Evolutionary conservation across 2,888 invertebrate genomes (phyloP), one percentile per base, ranked within the genome.

Genomic region (Erebia epiphron): DNA sequence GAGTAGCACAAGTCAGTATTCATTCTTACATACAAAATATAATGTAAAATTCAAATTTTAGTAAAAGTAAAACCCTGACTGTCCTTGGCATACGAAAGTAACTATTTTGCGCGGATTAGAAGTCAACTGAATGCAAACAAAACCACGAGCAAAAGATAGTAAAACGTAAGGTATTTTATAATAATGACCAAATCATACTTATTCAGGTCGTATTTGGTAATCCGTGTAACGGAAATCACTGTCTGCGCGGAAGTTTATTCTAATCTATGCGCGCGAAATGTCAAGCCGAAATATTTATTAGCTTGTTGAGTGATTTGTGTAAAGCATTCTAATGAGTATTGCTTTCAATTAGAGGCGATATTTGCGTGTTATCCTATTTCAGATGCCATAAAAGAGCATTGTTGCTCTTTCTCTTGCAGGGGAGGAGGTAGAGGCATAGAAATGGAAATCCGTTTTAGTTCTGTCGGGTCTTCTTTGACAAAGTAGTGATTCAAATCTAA

Each of bases 261-360:
- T 26, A 52, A 66, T 70, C 66, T 70, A 70, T 61, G 66, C 69
- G 60, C 52, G 65, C 66, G 52, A 70, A 70, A 61, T 56, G 70
- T 66, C 69, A 21, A 43, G 18, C 54, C 61, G 16, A 66, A 70
- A 70, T 70, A 70, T 60, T 26, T 26, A 69, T 65, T 69, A 18
- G 18, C 16, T 16, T 52, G 43, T 5, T 43, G 50, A 70, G 61
- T 66, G 63, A 68, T 57, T 62, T 63, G 60, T 54, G 5, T 66
- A 61, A 52, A 58, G 67, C 43, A 73, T 58, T 66, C 57, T 68
- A 26, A 46, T 26, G 26, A 57, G 52, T 70, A 61, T 35, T 73
- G 50, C 66, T 65, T 58, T 62, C 18, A 9, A 50, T 62, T 70
- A 50, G 50, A 66, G 68, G 54, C 62, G 62, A 41, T 66, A 70